Evolutionary conservation across 1,140 invertebrate genomes (phyloP).

Genomic region (Druon quercuslanigerum): DNA sequence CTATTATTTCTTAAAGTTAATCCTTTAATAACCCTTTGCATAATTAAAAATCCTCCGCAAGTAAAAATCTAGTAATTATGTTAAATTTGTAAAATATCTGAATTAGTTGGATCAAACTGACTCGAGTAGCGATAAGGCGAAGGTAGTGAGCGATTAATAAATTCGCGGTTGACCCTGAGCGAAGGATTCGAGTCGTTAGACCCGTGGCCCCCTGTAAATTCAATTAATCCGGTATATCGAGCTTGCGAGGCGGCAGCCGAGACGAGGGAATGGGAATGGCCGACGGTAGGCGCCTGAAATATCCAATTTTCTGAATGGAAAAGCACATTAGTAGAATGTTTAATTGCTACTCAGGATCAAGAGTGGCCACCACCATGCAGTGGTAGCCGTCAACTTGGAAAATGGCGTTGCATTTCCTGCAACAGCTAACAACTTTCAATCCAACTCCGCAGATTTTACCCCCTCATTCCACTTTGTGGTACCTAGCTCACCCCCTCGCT

Average conservation of each 20-base stretch:
- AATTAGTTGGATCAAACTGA: neutral
- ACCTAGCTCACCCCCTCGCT: too few relatives aligned
- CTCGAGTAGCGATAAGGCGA: neutral
- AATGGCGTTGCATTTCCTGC: slow-evolving; percentile 54
- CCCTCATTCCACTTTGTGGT: neutral
- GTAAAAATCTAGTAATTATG: too few relatives aligned
- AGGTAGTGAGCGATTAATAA: slow-evolving; percentile 60
- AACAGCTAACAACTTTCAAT: slow-evolving; percentile 47
- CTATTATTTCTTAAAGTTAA: too few relatives aligned
- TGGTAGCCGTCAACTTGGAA: slow-evolving; percentile 23
- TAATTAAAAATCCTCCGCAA: too few relatives aligned
- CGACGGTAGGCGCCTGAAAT: slow-evolving; percentile 60
- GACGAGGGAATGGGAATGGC: slow-evolving; percentile 43
- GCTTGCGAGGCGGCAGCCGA: slow-evolving; percentile 41
- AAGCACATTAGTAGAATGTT: slow-evolving; percentile 72
- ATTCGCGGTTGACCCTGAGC: slow-evolving; percentile 52
- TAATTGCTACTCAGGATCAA: slow-evolving; percentile 69
- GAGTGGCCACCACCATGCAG: slow-evolving; percentile 52
- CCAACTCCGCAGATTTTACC: slow-evolving; percentile 21
- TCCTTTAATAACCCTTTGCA: too few relatives aligned
- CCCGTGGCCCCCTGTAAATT: slow-evolving; percentile 58
- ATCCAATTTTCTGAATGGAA: slow-evolving; percentile 74
- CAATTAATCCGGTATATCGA: slow-evolving; percentile 68
- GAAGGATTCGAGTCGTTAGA: slow-evolving; percentile 47
- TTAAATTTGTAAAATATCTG: neutral